These are phyloP conservation scores for Anarsia innoxiella DNA, from an alignment of 2,888 invertebrate genomes.

Conservation along the genomic window DNA sequence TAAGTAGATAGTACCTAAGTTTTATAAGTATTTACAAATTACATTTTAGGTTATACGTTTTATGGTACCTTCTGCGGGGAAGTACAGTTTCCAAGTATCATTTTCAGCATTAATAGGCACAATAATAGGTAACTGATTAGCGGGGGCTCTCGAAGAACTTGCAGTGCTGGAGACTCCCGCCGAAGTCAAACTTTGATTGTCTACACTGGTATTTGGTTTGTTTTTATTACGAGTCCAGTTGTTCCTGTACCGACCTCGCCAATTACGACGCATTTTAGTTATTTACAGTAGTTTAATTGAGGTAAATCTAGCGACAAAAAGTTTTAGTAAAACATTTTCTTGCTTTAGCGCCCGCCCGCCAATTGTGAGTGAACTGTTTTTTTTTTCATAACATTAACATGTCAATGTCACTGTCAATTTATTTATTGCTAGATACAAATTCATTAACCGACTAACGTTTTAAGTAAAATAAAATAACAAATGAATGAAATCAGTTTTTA, in stretches of 20 bases:
- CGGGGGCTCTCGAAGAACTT: conserved; percentile 51
- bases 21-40: too few species aligned
- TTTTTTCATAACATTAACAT: background rate
- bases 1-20: too few species aligned
- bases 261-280: conserved; percentile 52
- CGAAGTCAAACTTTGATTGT: conserved; percentile 38
- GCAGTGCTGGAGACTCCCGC: conserved; percentile 32
- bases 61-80: conserved; percentile 83
- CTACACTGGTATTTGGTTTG: conserved; percentile 29
- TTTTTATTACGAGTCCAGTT: conserved; percentile 41
- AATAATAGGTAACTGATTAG: conserved; percentile 53
- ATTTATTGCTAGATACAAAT: too few species aligned
- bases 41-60: too few species aligned
- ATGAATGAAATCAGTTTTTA: background rate
- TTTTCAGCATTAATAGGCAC: conserved; percentile 54
- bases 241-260: conserved; percentile 58
- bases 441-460: too few species aligned
- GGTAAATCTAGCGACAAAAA: too few species aligned
- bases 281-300: too few species aligned
- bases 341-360: too few species aligned
- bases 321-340: too few species aligned
- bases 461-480: background rate
- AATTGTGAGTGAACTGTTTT: too few species aligned
- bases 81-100: conserved; percentile 86
- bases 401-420: background rate